phyloP scores from a whole-genome alignment of 2,113 vertebrate species.

The Neomonachus schauinslandi region DNA sequence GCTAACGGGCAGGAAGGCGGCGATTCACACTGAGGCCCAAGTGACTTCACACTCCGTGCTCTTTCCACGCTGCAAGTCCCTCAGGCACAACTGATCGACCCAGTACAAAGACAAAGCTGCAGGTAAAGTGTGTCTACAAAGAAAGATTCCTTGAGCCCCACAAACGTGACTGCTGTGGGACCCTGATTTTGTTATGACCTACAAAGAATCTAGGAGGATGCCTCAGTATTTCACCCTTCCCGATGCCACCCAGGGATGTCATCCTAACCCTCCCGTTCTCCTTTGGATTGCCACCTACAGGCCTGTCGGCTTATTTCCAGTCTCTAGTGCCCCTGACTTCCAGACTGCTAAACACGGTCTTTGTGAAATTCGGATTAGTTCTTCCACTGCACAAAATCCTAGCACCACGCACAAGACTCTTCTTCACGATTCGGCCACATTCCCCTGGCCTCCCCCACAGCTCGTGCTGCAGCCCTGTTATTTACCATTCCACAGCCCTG shows the following conservation, averaged over 20 bases:
- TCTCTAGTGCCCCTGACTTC: background rate
- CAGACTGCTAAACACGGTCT: background rate
- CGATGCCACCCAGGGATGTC: background rate
- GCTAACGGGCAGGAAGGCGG: background rate
- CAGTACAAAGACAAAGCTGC: background rate
- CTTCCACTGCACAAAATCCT: background rate
- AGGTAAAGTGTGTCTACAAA: background rate
- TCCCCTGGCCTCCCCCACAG: too few species aligned
- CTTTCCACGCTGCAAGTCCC: background rate
- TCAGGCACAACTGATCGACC: background rate
- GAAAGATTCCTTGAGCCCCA: background rate
- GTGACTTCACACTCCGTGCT: background rate
- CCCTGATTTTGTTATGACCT: background rate
- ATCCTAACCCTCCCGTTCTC: background rate
- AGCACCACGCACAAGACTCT: rapidly evolving
- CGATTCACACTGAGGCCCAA: background rate
- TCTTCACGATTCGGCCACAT: background rate
- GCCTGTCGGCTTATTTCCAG: background rate
- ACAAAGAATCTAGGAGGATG: background rate
- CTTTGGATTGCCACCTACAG: background rate
- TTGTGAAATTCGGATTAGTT: background rate
- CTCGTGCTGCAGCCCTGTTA: rapidly evolving
- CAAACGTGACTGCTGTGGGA: background rate
- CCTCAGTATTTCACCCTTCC: background rate
- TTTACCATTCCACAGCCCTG: background rate